Conservation (phyloP, 2,888 invertebrate genomes). For the Liposcelis brunnea region DNA sequence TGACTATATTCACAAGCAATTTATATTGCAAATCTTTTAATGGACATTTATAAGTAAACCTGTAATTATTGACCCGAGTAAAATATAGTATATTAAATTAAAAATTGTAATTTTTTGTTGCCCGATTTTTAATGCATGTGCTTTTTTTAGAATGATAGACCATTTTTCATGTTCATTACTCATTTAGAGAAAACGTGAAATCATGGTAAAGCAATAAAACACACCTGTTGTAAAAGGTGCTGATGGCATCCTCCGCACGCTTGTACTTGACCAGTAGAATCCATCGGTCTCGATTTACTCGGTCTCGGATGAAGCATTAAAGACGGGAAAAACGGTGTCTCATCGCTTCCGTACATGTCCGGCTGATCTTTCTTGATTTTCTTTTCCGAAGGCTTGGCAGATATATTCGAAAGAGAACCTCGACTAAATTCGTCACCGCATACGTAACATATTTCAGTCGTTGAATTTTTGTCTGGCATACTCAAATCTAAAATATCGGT, state of each 20-base stretch:
- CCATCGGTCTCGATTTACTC: constrained; percentile 70
- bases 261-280: constrained; percentile 49
- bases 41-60: too few relatives aligned
- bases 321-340: constrained; percentile 26
- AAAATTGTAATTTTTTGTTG: too few relatives aligned
- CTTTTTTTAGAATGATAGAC: too few relatives aligned
- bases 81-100: too few relatives aligned
- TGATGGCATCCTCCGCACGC: constrained; percentile 55
- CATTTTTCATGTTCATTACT: too few relatives aligned
- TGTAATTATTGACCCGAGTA: too few relatives aligned
- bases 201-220: background rate
- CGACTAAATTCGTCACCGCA: constrained; percentile 77
- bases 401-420: constrained; percentile 57
- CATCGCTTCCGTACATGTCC: constrained; percentile 8
- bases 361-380: constrained; percentile 19
- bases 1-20: too few relatives aligned
- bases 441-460: constrained; percentile 77
- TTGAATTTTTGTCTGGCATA: constrained; percentile 83
- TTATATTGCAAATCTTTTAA: too few relatives aligned
- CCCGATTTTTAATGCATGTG: too few relatives aligned
- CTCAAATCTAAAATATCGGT: constrained; percentile 75
- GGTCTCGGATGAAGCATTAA: constrained; percentile 62
- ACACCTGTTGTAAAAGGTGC: constrained; percentile 57
- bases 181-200: too few relatives aligned
- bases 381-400: constrained; percentile 35